Percentiles rank a stretch among this genome's conserved stretches.
These are phyloP conservation scores for Pristis pectinata DNA, from an alignment of 2,797 vertebrate genomes.

Conservation along the genomic window DNA sequence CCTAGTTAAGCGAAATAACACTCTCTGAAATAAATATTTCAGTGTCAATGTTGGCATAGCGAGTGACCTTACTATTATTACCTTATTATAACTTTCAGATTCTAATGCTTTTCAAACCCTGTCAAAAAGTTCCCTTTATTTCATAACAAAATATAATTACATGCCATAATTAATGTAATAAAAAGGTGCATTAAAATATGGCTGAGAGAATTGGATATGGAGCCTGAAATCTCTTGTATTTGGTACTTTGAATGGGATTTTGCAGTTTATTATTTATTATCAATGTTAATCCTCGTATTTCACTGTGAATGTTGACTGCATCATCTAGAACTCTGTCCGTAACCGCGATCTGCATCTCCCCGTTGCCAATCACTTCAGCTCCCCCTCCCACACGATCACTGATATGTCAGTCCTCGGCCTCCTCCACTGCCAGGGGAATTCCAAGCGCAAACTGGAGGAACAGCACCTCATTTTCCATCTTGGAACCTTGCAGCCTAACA, in stretches of 20 bases:
- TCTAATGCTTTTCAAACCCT: background rate
- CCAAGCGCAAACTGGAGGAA: no score
- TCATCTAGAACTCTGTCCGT: no score
- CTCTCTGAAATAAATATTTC: background rate
- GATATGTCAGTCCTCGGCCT: no score
- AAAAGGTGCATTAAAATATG: background rate
- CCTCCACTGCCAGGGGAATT: no score
- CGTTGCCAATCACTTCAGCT: no score
- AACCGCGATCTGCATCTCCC: no score
- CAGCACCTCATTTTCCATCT: no score
- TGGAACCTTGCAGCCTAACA: no score
- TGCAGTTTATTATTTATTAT: background rate
- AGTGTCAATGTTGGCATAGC: background rate
- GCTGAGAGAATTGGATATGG: background rate
- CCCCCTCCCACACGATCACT: no score
- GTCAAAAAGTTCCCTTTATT: no score
- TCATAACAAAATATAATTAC: no score
- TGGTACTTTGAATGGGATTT: background rate
- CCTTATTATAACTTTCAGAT: background rate
- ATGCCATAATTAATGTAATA: background rate
- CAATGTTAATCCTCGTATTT: background rate
- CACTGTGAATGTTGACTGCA: no score
- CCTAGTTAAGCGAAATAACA: background rate
- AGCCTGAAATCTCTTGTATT: background rate
- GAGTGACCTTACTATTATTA: background rate